A percentile compares a stretch with the other conserved stretches of the same genome.
These are phyloP conservation scores for Cotesia typhae DNA, from an alignment of 1,140 invertebrate genomes.

Conservation along the genomic window DNA sequence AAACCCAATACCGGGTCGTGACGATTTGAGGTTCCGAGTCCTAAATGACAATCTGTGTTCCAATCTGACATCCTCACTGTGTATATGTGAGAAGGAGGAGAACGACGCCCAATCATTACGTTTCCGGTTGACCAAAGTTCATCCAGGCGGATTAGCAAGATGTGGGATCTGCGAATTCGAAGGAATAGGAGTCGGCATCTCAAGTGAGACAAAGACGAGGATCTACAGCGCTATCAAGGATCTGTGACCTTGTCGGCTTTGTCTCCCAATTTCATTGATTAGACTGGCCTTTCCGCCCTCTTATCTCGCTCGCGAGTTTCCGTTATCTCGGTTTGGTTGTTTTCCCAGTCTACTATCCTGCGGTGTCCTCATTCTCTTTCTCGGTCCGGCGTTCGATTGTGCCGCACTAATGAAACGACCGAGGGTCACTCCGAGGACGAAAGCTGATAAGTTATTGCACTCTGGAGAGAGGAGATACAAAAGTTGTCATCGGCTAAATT, in stretches of 20 bases:
- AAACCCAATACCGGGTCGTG: background rate
- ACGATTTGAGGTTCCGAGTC: too few species aligned
- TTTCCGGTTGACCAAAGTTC: conserved; percentile 13
- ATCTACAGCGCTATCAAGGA: conserved; percentile 52
- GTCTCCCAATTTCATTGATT: conserved; percentile 66
- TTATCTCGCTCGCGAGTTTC: conserved; percentile 24
- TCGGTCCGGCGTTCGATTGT: conserved; percentile 51
- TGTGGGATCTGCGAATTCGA: background rate
- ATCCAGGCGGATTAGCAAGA: too few species aligned
- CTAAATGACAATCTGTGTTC: too few species aligned
- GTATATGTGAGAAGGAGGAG: conserved; percentile 8
- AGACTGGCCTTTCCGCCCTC: conserved; percentile 28
- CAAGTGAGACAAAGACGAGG: conserved; percentile 14
- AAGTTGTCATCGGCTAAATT: background rate
- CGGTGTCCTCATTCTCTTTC: conserved; percentile 24
- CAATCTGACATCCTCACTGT: background rate
- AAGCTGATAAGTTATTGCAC: conserved; percentile 40
- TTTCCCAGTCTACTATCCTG: conserved; percentile 3
- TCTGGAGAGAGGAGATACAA: conserved; percentile 17
- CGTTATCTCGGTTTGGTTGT: conserved; percentile 41
- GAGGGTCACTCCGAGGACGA: conserved; percentile 44
- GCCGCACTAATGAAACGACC: conserved; percentile 63
- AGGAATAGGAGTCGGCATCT: background rate
- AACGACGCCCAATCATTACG: conserved; percentile 39
- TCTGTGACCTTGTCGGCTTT: conserved; percentile 58